Base-by-base conservation (phyloP, 92 coral and sea anemone genomes). In the Phymanthus crucifer region DNA sequence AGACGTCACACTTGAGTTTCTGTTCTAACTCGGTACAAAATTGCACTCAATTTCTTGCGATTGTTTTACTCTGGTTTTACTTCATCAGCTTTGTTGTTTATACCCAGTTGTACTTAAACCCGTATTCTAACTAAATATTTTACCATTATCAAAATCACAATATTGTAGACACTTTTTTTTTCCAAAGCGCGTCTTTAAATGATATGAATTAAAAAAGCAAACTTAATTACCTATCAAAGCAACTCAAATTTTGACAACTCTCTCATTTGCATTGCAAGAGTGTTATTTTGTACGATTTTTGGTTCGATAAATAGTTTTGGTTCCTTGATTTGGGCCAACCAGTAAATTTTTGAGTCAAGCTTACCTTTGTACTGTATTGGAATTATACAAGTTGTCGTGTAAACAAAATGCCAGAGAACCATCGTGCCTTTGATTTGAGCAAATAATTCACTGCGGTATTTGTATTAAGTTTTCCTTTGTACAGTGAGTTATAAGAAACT, bases 131-230 rank as follows among this genome's bases (percentile, higher is more conserved):
- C n/a, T 64, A 61, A 38, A 64, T 8, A 24, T 47, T 19, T 12
- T 24, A 7, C 4, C 6, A 52, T 32, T 10, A 33, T 8, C 27
- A 31, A 74, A 74, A 14, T 50, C 58, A 14, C 9, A 18, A 1
- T 40, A n/a, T 6, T 38, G 48, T 27, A n/a, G n/a, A 26, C 58
- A 23, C 38, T 32, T 1, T 18, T 64, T 77, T 35, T 23, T 27
- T 29, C 68, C 14, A 36, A 70, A 48, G 81, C 72, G 46, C 68
- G 81, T 77, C 68, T 64, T 58, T 32, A 77, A 77, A 77, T 64
- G 21, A 1, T 69, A 77, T 64, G n/a, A n/a, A n/a, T n/a, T n/a
- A 77, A 58, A 61, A 77, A 38, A 37, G 57, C 81, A 64, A 61
- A 77, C 32, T 36, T 34, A 75, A 75, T 75, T 75, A 56, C 70